These are phyloP conservation scores for Cebuella pygmaea DNA, from an alignment of 2,797 vertebrate species.

Conservation along the genomic window DNA sequence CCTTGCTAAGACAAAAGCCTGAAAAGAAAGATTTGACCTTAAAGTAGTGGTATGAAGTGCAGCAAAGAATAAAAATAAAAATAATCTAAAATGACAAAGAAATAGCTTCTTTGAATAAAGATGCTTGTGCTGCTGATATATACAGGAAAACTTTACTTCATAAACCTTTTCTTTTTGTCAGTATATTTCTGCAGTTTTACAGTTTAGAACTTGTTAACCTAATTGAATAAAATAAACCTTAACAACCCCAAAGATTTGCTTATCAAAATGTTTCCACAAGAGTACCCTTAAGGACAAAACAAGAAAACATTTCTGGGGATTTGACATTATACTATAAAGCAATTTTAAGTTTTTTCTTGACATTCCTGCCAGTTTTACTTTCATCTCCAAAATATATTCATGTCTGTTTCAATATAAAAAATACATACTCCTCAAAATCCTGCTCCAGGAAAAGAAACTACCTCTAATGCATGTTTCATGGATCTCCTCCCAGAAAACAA, in stretches of 20 bases:
- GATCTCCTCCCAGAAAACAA: neutral
- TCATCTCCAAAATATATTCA: conserved; percentile 22
- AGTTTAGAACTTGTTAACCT: conserved; percentile 23
- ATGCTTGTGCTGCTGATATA: neutral
- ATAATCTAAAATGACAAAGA: conserved; percentile 7
- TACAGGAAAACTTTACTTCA: neutral
- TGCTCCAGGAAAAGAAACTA: conserved; percentile 15
- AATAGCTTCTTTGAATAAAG: conserved; percentile 30
- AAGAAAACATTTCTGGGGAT: conserved; percentile 4
- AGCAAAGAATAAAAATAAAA: conserved; percentile 49
- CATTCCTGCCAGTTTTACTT: conserved; percentile 28
- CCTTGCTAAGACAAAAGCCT: neutral
- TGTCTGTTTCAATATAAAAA: conserved; percentile 48
- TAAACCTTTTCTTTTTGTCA: neutral
- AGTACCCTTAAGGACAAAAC: neutral
- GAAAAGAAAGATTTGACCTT: neutral
- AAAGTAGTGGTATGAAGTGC: conserved; percentile 1
- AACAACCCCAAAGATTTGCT: conserved; percentile 17
- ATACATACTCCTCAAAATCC: conserved; percentile 6
- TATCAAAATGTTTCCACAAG: conserved; percentile 39
- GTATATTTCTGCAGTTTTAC: conserved; percentile 23
- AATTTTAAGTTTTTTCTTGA: conserved; percentile 35
- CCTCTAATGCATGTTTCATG: neutral
- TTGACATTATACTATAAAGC: conserved; percentile 36
- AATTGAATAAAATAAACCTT: conserved; percentile 42